Percentiles rank a stretch among this genome's conserved stretches.
Conservation (phyloP, 2,888 invertebrate genomes). For the Pachydiplax longipennis region DNA sequence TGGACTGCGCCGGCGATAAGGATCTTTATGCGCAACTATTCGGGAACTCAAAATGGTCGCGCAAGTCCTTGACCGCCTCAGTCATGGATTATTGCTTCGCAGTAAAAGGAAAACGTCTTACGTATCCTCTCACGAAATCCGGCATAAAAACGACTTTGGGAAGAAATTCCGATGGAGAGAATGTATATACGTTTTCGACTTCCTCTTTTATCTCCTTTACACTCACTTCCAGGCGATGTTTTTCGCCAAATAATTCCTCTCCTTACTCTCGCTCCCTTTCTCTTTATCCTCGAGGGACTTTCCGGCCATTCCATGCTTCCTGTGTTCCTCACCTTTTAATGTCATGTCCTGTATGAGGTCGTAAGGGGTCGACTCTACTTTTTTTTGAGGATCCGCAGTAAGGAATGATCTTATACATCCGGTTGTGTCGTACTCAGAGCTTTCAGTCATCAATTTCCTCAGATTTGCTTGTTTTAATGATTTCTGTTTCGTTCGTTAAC, state of each 20-base stretch:
- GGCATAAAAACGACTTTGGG: not conserved
- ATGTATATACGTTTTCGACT: not conserved
- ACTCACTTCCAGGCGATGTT: not conserved
- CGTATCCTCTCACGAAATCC: not conserved
- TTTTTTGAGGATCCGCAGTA: too few relatives aligned
- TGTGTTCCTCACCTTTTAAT: too few relatives aligned
- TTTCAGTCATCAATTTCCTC: too few relatives aligned
- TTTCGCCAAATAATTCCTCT: too few relatives aligned
- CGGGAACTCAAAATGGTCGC: not conserved
- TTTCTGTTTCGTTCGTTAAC: too few relatives aligned
- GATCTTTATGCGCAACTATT: not conserved
- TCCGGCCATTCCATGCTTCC: not conserved
- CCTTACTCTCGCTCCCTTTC: not conserved
- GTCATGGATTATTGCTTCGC: not conserved
- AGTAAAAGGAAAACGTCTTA: not conserved
- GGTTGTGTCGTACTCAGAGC: too few relatives aligned
- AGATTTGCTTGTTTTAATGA: too few relatives aligned
- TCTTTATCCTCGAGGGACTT: not conserved
- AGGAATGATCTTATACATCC: too few relatives aligned
- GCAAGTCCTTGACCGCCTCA: not conserved
- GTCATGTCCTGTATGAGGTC: too few relatives aligned
- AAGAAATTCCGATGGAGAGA: not conserved
- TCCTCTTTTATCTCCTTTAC: not conserved
- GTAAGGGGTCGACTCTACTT: too few relatives aligned
- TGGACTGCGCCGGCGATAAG: not conserved